These are phyloP conservation scores for Pelvicachromis taeniatus DNA, from an alignment of 2,113 vertebrate species.

Conservation along the genomic window DNA sequence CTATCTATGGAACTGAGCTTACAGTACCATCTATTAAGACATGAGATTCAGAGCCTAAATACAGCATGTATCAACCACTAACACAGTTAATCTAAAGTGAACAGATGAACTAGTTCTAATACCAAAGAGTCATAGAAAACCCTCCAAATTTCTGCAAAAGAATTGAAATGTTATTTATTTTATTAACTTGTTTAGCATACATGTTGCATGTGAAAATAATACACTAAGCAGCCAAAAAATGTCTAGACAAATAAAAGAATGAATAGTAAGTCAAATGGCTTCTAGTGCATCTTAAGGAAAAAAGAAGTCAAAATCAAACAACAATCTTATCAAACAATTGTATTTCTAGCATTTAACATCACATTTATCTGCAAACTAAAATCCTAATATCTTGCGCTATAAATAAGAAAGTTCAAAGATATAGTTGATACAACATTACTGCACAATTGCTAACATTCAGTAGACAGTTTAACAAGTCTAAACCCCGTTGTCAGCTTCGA, in stretches of 20 bases:
- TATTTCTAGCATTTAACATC: conserved; percentile 84
- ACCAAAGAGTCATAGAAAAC: neutral
- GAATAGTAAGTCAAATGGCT: conserved; percentile 54
- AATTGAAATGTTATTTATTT: conserved; percentile 86
- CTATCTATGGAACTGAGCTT: neutral
- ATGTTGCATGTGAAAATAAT: conserved; percentile 79
- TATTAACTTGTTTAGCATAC: conserved; percentile 77
- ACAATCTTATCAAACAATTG: conserved; percentile 76
- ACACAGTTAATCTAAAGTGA: neutral
- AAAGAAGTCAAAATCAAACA: conserved; percentile 13
- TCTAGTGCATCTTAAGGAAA: conserved; percentile 63
- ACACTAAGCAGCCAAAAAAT: conserved; percentile 84
- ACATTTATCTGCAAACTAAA: conserved; percentile 79
- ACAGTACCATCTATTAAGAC: neutral
- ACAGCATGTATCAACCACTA: neutral
- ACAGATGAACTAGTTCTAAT: neutral
- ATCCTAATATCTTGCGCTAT: conserved; percentile 67
- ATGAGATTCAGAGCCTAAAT: neutral
- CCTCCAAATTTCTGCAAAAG: conserved; percentile 70
- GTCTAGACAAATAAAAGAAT: conserved; percentile 46
- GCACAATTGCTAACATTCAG: conserved; percentile 86
- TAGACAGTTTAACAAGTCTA: conserved; percentile 76
- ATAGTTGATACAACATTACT: conserved; percentile 98
- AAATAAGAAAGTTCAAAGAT: conserved; percentile 80
- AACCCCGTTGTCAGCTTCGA: conserved; percentile 70